Conservation (phyloP, 1,140 invertebrate species). For the Helicoverpa armigera region DNA sequence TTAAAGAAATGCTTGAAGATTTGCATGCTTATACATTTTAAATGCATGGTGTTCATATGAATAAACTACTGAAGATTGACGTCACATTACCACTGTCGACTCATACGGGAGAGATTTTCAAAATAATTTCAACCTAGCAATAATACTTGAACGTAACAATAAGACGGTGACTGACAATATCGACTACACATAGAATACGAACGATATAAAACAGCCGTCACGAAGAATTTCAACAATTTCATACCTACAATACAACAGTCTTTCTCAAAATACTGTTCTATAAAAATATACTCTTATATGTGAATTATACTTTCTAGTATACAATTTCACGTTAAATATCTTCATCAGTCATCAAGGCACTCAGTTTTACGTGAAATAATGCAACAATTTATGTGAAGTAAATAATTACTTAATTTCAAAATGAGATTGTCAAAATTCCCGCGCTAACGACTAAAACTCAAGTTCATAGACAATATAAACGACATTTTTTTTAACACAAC, state of each 20-base stretch:
- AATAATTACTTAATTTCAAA: too few relatives aligned
- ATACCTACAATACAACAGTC: background rate
- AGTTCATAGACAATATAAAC: too few relatives aligned
- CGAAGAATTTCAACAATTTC: constrained; percentile 13
- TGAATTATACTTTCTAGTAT: background rate
- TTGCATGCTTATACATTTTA: background rate
- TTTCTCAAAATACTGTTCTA: background rate
- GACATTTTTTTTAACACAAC: too few relatives aligned
- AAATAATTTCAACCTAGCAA: constrained; percentile 47
- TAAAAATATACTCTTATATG: background rate
- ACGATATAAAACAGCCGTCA: constrained; percentile 16
- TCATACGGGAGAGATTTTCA: constrained; percentile 16
- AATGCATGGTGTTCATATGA: background rate
- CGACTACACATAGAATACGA: constrained; percentile 18
- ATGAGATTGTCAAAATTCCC: background rate
- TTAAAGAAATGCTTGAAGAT: background rate
- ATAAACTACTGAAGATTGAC: too few relatives aligned
- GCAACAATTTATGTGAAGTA: background rate
- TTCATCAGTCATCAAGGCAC: too few relatives aligned
- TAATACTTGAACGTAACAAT: constrained; percentile 12
- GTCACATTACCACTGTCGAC: background rate
- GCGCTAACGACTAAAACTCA: background rate
- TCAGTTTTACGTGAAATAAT: background rate
- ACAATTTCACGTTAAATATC: background rate
- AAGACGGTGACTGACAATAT: constrained; percentile 16